These are phyloP conservation scores for Epicampocera succincta DNA, from an alignment of 2,888 invertebrate genomes.

Conservation along the genomic window DNA sequence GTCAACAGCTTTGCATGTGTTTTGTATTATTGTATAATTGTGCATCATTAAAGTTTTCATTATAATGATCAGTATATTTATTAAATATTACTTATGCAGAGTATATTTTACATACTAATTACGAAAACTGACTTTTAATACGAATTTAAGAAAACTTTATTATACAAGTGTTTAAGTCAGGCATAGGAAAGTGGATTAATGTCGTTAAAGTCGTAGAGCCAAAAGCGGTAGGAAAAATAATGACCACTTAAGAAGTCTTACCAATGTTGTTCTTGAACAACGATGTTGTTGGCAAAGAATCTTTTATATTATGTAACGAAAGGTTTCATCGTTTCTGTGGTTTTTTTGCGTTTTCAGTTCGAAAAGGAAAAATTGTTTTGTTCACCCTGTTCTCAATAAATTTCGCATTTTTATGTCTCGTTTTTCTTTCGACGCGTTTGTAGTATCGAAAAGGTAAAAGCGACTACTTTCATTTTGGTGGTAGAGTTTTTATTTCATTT, in stretches of 20 bases:
- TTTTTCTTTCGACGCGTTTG: not conserved
- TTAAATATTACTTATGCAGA: slow-evolving; percentile 28
- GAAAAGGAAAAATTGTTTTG: slow-evolving; percentile 38
- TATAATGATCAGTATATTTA: slow-evolving; percentile 39
- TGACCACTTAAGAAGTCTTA: slow-evolving; percentile 55
- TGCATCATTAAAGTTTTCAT: slow-evolving; percentile 33
- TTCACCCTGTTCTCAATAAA: slow-evolving; percentile 52
- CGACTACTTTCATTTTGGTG: slow-evolving; percentile 48
- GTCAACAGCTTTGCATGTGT: slow-evolving; percentile 1
- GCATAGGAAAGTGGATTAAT: slow-evolving; percentile 25
- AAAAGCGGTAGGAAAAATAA: slow-evolving; percentile 42
- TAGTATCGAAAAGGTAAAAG: slow-evolving; percentile 18
- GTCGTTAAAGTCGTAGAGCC: slow-evolving; percentile 33
- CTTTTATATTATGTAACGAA: slow-evolving; percentile 21
- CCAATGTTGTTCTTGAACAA: not conserved
- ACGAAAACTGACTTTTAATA: slow-evolving; percentile 59
- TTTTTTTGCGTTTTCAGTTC: slow-evolving; percentile 8
- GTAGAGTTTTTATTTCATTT: slow-evolving; percentile 21
- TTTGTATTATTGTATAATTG: slow-evolving; percentile 36
- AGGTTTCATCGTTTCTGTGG: slow-evolving; percentile 10
- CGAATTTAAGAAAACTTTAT: slow-evolving; percentile 36
- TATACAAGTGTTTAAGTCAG: not conserved
- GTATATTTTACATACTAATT: slow-evolving; percentile 61
- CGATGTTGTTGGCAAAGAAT: not conserved
- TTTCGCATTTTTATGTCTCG: slow-evolving; percentile 28